A percentile compares a stretch with the other conserved stretches of the same genome.
Conservation (phyloP, 2,888 invertebrate genomes). For the Amblyteles armatorius region DNA sequence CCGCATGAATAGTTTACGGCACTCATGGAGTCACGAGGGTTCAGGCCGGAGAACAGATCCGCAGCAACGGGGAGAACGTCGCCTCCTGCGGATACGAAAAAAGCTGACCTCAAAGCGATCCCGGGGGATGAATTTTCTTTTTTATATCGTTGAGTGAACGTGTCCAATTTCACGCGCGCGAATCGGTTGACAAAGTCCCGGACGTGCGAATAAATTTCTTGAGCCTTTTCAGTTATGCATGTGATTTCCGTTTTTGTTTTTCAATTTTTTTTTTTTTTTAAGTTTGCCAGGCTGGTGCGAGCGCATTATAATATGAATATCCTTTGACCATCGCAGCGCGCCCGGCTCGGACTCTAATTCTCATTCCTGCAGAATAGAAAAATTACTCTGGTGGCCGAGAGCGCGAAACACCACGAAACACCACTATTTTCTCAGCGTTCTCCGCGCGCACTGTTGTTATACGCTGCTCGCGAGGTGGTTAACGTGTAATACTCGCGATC, state of each 20-base stretch:
- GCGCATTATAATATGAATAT: conserved; percentile 19
- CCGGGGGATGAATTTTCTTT: conserved; percentile 3
- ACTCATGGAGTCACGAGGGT: conserved; percentile 12
- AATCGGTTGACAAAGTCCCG: not conserved
- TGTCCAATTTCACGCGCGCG: not conserved
- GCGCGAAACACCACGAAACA: not conserved
- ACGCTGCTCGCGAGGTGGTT: not conserved
- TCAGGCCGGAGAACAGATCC: conserved; percentile 1
- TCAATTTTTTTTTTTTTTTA: not conserved
- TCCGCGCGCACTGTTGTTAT: conserved; percentile 1
- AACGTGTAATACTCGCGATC: conserved; percentile 15
- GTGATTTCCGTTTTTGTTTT: not conserved
- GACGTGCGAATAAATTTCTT: not conserved
- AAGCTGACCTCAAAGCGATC: not conserved
- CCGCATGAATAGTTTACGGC: conserved; percentile 27
- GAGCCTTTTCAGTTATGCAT: not conserved
- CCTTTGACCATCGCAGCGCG: conserved; percentile 6
- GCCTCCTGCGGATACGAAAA: not conserved
- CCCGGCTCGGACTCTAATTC: conserved; percentile 25
- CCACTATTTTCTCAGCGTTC: conserved; percentile 11
- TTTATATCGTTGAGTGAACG: conserved; percentile 5
- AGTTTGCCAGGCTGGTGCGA: not conserved
- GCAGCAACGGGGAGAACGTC: not conserved
- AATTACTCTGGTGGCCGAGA: conserved; percentile 40
- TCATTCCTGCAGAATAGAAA: conserved; percentile 45